A percentile compares a stretch with the other conserved stretches of the same genome.
Evolutionary conservation across 2,797 vertebrate genomes (phyloP).

Genomic region (Gymnothorax javanicus): DNA sequence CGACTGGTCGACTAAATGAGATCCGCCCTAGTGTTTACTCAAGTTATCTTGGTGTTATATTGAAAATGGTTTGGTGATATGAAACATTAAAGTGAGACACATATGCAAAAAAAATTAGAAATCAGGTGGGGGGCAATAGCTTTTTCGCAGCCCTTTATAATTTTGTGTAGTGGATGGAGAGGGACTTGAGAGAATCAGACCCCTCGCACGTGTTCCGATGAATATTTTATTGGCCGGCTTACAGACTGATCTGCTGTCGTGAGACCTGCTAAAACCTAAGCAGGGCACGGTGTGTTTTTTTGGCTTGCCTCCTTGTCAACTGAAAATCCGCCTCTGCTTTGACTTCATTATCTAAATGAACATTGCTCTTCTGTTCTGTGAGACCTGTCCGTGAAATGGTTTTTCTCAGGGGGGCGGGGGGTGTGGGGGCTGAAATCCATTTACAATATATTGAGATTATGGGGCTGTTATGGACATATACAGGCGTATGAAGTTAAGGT

Average conservation of each 20-base stretch:
- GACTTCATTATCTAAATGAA: background rate
- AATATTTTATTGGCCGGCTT: background rate
- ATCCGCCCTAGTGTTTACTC: no score
- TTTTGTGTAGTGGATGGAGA: background rate
- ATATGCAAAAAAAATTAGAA: no score
- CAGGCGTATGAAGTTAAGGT: no score
- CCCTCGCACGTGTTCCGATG: background rate
- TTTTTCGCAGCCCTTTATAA: no score
- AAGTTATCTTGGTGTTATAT: no score
- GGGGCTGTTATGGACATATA: no score
- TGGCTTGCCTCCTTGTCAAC: background rate
- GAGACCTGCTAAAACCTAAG: slow-evolving; percentile 7
- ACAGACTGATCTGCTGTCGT: slow-evolving; percentile 11
- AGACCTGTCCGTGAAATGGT: background rate
- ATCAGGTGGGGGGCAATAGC: no score
- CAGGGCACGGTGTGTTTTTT: background rate
- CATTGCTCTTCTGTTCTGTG: background rate
- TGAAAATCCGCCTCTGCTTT: background rate
- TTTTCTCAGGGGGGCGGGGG: background rate
- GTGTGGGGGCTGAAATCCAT: no score
- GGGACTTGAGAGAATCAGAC: background rate
- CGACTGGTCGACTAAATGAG: no score
- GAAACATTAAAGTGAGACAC: no score
- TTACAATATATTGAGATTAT: no score
- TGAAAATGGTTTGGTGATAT: no score